Evolutionary conservation across 1,140 invertebrate genomes (phyloP).

Genomic region (Brachionus calyciflorus): DNA sequence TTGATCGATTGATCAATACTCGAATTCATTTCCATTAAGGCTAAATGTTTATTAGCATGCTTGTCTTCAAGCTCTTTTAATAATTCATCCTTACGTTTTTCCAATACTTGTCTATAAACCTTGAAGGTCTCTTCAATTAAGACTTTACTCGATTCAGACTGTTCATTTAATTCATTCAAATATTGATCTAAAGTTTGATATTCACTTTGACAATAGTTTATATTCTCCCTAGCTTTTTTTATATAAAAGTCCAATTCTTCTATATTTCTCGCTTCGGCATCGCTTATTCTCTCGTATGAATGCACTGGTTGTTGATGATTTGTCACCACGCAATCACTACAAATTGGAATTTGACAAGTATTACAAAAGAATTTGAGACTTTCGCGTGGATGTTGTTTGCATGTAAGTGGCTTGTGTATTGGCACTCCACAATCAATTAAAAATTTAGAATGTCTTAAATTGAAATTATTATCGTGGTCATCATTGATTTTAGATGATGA

Average conservation of each 20-base stretch:
- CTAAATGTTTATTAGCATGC: slow-evolving; percentile 77
- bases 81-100: slow-evolving; percentile 70
- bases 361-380: slow-evolving; percentile 77
- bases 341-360: slow-evolving; percentile 76
- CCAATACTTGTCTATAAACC: slow-evolving; percentile 74
- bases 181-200: slow-evolving; percentile 70
- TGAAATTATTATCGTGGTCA: slow-evolving; percentile 66
- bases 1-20: slow-evolving; percentile 74
- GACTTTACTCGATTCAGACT: slow-evolving; percentile 78
- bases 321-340: slow-evolving; percentile 74
- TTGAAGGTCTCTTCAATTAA: slow-evolving; percentile 78
- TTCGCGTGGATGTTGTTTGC: slow-evolving; percentile 72
- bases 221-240: slow-evolving; percentile 68
- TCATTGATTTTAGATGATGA: slow-evolving; percentile 79
- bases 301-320: slow-evolving; percentile 76
- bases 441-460: slow-evolving; percentile 33
- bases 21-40: slow-evolving; percentile 80
- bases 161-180: slow-evolving; percentile 77
- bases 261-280: slow-evolving; percentile 72
- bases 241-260: slow-evolving; percentile 73
- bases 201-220: slow-evolving; percentile 69
- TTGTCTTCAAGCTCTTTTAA: slow-evolving; percentile 73
- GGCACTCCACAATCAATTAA: slow-evolving; percentile 49
- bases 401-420: slow-evolving; percentile 77
- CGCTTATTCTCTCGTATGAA: slow-evolving; percentile 72